Evolutionary conservation across 2,888 invertebrate species (phyloP).

Genomic region (Acanthoscelides obtectus): DNA sequence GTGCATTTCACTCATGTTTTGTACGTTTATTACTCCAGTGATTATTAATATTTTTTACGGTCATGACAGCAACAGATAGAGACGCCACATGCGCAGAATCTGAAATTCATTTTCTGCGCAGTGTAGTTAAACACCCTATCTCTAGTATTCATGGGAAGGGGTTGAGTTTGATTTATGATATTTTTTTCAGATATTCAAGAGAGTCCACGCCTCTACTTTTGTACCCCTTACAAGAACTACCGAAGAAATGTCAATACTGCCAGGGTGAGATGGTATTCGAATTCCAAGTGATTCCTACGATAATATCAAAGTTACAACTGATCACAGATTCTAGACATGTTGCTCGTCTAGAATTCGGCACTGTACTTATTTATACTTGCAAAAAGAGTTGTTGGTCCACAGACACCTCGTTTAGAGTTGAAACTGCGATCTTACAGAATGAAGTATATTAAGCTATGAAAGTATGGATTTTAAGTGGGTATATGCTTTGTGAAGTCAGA

Average conservation of each 20-base stretch:
- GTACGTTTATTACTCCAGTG: no score
- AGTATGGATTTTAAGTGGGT: background rate
- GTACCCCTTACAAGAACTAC: conserved; percentile 58
- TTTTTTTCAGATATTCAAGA: conserved; percentile 66
- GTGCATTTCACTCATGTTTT: no score
- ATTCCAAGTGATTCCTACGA: conserved; percentile 76
- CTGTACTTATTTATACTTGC: conserved; percentile 82
- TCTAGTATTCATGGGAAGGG: no score
- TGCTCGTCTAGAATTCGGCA: conserved; percentile 73
- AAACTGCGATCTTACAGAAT: conserved; percentile 71
- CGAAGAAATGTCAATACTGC: conserved; percentile 62
- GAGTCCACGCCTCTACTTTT: conserved; percentile 63
- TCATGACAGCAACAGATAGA: no score
- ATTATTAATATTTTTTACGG: no score
- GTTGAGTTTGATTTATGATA: background rate
- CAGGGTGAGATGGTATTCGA: conserved; percentile 72
- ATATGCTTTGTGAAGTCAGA: no score
- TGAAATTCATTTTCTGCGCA: no score
- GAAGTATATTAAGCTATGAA: conserved; percentile 50
- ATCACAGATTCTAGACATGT: conserved; percentile 49
- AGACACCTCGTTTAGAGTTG: conserved; percentile 61
- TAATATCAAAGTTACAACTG: conserved; percentile 66
- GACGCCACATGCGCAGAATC: no score
- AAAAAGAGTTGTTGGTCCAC: conserved; percentile 79
- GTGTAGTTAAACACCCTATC: no score